phyloP scores from a whole-genome alignment of 92 coral and sea anemone genomes.

The Zoanthus sansibaricus region DNA sequence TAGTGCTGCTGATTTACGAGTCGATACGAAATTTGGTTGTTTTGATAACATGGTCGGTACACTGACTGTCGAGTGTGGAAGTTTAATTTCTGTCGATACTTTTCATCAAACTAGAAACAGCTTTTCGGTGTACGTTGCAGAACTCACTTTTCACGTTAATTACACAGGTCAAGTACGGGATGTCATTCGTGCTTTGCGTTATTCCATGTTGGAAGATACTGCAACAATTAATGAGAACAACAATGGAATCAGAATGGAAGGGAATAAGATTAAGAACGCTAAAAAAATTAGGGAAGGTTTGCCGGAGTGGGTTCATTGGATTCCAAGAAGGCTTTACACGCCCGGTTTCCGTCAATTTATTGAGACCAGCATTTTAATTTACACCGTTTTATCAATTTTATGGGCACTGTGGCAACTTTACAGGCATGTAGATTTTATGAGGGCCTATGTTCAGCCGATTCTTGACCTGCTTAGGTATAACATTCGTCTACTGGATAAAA shows the following conservation, averaged over 20 bases:
- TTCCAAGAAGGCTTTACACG: slow-evolving; percentile 88
- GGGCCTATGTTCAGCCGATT: slow-evolving; percentile 85
- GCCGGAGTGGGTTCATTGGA: slow-evolving; percentile 91
- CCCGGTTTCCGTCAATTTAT: slow-evolving; percentile 70
- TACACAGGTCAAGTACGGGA: slow-evolving; percentile 94
- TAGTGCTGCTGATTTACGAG: slow-evolving; percentile 90
- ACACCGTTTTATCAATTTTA: slow-evolving; percentile 83
- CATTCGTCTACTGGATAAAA: slow-evolving; percentile 78
- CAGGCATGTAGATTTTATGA: slow-evolving; percentile 92
- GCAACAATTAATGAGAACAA: not conserved
- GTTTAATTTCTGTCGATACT: slow-evolving; percentile 51
- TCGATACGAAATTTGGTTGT: slow-evolving; percentile 90
- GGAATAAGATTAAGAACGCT: slow-evolving; percentile 22
- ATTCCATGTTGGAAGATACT: slow-evolving; percentile 68
- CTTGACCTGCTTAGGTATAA: slow-evolving; percentile 86
- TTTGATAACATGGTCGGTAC: slow-evolving; percentile 92
- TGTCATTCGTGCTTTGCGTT: slow-evolving; percentile 80
- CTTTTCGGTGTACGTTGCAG: slow-evolving; percentile 65
- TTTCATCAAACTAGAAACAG: slow-evolving; percentile 23
- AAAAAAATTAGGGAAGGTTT: slow-evolving; percentile 82
- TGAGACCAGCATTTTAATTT: slow-evolving; percentile 77
- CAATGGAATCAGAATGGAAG: not conserved
- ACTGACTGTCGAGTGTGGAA: slow-evolving; percentile 81
- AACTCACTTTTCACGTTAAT: slow-evolving; percentile 88
- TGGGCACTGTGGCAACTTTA: slow-evolving; percentile 99